Evolutionary conservation across 2,797 vertebrate genomes (phyloP).

Genomic region (Cirrhinus mrigala): DNA sequence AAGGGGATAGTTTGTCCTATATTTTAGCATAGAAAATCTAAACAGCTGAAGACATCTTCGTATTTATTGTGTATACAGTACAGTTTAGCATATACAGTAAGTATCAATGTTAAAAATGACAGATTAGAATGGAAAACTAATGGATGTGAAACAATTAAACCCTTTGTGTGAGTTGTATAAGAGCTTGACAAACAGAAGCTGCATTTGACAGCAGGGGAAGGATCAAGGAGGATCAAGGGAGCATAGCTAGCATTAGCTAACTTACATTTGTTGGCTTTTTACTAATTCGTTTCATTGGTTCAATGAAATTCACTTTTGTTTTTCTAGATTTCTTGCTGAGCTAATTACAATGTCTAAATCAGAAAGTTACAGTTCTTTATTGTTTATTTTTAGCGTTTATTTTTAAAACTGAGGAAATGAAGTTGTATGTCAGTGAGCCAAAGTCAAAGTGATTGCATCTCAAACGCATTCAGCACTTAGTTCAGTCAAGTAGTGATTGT

Average conservation of each 20-base stretch:
- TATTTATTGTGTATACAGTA: background rate
- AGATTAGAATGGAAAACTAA: background rate
- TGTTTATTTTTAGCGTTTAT: background rate
- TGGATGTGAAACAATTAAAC: background rate
- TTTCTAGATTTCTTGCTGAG: background rate
- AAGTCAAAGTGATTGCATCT: background rate
- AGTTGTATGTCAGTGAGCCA: background rate
- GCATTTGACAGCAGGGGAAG: constrained; percentile 5
- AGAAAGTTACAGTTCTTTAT: background rate
- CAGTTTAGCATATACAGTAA: background rate
- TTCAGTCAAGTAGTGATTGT: constrained; percentile 16
- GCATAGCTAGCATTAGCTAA: background rate
- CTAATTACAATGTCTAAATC: background rate
- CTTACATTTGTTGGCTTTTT: background rate
- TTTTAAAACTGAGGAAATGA: background rate
- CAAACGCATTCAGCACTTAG: background rate
- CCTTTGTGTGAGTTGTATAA: background rate
- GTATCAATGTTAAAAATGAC: background rate
- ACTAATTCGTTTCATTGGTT: background rate
- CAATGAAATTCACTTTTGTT: background rate
- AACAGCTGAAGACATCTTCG: background rate
- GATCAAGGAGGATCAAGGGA: background rate
- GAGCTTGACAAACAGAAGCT: background rate
- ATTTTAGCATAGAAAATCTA: background rate
- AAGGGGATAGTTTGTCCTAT: background rate